Evolutionary conservation across 2,113 vertebrate species (phyloP).

Genomic region (Salvelinus fontinalis): DNA sequence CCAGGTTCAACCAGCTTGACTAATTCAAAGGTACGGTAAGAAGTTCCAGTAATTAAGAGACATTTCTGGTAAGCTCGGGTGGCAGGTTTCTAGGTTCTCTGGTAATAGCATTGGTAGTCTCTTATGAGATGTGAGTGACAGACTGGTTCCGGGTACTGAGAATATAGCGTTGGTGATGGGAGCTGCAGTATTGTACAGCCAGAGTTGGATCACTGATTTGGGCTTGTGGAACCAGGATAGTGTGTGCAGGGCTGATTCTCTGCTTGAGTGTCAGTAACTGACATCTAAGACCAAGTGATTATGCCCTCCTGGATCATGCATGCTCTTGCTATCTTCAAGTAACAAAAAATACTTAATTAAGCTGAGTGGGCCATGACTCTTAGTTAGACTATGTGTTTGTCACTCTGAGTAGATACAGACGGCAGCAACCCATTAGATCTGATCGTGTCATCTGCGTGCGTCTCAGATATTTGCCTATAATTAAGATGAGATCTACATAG

Average conservation of each 20-base stretch:
- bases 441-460: constrained; percentile 34
- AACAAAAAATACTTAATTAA: too few relatives aligned
- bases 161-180: constrained; percentile 37
- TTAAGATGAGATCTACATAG: constrained; percentile 30
- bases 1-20: constrained; percentile 38
- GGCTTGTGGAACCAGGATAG: constrained; percentile 8
- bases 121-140: too few relatives aligned
- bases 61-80: not conserved
- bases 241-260: not conserved
- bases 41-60: not conserved
- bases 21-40: constrained; percentile 50
- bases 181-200: constrained; percentile 5
- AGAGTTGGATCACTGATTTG: constrained; percentile 27
- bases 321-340: too few relatives aligned
- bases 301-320: too few relatives aligned
- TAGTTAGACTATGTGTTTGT: too few relatives aligned
- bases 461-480: constrained; percentile 36
- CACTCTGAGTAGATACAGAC: not conserved
- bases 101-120: too few relatives aligned
- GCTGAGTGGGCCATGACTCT: too few relatives aligned
- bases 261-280: not conserved
- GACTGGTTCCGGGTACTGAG: constrained; percentile 31
- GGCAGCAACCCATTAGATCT: constrained; percentile 25
- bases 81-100: too few relatives aligned
- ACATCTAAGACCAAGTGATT: too few relatives aligned